Evolutionary conservation across 2,113 vertebrate species (phyloP).

Genomic region (Montifringilla adamsi): DNA sequence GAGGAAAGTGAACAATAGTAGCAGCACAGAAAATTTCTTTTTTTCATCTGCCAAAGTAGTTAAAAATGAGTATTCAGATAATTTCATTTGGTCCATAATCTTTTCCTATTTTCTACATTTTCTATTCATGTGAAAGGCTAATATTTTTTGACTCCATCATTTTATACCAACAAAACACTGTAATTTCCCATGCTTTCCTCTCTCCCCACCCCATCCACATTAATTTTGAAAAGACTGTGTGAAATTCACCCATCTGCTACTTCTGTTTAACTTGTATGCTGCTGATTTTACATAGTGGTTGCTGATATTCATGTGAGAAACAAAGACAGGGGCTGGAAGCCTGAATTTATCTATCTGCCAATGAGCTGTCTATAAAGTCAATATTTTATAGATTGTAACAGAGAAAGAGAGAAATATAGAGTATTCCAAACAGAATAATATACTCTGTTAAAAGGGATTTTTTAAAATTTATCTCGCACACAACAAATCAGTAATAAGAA

Average conservation of each 20-base stretch:
- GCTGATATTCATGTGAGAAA: conserved; percentile 24
- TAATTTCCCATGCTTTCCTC: neutral
- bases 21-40: neutral
- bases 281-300: conserved; percentile 35
- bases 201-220: neutral
- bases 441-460: neutral
- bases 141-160: conserved; percentile 35
- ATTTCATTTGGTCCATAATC: neutral
- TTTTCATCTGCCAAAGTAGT: neutral
- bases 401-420: neutral
- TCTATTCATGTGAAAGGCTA: conserved; percentile 22
- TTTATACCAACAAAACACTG: conserved; percentile 32
- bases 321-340: conserved; percentile 2
- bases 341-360: conserved; percentile 21
- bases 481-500: neutral
- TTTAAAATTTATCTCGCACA: neutral
- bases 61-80: neutral
- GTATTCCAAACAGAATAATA: neutral
- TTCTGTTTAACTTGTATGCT: conserved; percentile 37
- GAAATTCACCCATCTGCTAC: conserved; percentile 59
- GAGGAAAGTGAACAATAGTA: conserved; percentile 5
- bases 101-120: conserved; percentile 12
- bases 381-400: neutral
- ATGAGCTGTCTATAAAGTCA: neutral
- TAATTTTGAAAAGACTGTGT: conserved; percentile 36